Evolutionary conservation across 2,797 vertebrate genomes (phyloP), one percentile per base, ranked within the genome.

Genomic region (Stomatorhinus walkeri): DNA sequence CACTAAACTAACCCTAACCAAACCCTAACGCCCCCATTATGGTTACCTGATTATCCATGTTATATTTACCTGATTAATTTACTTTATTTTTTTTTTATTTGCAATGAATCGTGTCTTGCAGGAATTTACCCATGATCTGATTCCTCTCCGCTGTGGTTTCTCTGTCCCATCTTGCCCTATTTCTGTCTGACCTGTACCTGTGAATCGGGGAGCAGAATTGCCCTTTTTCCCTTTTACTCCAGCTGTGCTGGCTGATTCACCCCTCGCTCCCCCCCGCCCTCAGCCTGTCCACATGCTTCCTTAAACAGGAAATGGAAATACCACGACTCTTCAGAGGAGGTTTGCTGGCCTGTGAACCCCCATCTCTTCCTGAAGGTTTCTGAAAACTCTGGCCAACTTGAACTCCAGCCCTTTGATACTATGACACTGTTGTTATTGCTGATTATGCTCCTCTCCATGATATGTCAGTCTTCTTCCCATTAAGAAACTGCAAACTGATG

Each of bases 231-330:
- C 28, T 72, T 72, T 61, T 8, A 24, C 22, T 61, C 8, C 59
- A 24, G 59, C 59, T 61, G 8, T 61, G 22, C 59, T 10, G 22
- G 22, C 59, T 61, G 76, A 36, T 86, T 83, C 88, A 64, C 6
- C n/a, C n/a, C n/a, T 0, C 7, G 12, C 61, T 10, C 7, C 12
- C 28, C 87, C 88, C 83, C 54, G n/a, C 24, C 28, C 12, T 8
- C 89, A 61, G 88, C 84, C 24, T 43, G 52, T 91, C 14, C 8
- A 4, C 87, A 64, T 81, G 91, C 89, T 91, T 90, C 91, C 90
- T 91, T 89, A 48, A 91, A 91, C 91, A 90, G 92, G 89, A 93
- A 92, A 89, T 92, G 87, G 90, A 91, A 91, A 68, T 88, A 89
- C 87, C 22, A 84, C 84, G 68, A 91, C 89, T 28, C 48, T 87